These are phyloP conservation scores for Proteles cristata DNA, from an alignment of 2,113 vertebrate species.

Conservation along the genomic window DNA sequence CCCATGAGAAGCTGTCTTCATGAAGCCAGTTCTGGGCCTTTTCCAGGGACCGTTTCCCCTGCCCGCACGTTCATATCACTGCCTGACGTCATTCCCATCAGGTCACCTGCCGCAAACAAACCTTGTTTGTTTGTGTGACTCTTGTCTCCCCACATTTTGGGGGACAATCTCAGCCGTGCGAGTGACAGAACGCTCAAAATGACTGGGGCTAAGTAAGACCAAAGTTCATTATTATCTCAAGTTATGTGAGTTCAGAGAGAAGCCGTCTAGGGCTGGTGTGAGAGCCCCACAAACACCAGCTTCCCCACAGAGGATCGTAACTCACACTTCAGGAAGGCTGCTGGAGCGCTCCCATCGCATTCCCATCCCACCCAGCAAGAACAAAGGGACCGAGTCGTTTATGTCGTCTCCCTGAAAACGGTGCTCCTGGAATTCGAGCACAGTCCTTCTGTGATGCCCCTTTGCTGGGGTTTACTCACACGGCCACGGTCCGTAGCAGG, in stretches of 20 bases:
- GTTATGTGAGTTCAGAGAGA: background rate
- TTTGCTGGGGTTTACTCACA: fast-evolving
- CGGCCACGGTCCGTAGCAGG: background rate
- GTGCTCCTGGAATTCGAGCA: background rate
- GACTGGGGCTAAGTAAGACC: background rate
- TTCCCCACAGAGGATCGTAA: fast-evolving
- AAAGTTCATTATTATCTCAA: background rate
- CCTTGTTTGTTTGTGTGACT: background rate
- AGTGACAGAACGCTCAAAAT: background rate
- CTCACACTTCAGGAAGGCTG: background rate
- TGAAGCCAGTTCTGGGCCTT: background rate
- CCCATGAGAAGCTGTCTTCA: too few species aligned
- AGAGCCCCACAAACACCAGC: background rate
- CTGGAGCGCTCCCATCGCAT: background rate
- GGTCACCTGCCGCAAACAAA: background rate
- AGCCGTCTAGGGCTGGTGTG: too few species aligned
- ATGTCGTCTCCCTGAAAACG: background rate
- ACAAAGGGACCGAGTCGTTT: fast-evolving
- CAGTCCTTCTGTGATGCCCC: background rate
- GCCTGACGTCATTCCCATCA: fast-evolving
- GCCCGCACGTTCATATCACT: fast-evolving
- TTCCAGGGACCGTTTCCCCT: too few species aligned
- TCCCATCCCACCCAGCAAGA: background rate
- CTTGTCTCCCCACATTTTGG: background rate
- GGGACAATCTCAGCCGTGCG: background rate